Evolutionary conservation across 2,797 vertebrate species (phyloP).

Genomic region (Euthynnus affinis): DNA sequence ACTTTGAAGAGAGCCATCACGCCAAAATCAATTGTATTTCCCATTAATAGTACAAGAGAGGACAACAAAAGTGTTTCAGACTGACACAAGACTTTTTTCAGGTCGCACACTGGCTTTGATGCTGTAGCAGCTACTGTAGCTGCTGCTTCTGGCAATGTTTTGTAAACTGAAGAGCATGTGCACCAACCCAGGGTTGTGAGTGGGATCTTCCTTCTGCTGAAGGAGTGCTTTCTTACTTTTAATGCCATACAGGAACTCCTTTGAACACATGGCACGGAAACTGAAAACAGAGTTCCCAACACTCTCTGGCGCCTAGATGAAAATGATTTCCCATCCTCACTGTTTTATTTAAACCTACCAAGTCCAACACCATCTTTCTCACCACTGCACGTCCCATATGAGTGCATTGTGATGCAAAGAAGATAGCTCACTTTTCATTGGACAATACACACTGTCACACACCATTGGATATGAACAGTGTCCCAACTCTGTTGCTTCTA

Average conservation of each 20-base stretch:
- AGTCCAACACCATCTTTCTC: too few relatives aligned
- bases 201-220: constrained; percentile 24
- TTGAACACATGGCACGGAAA: constrained; percentile 27
- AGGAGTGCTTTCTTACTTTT: constrained; percentile 21
- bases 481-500: too few relatives aligned
- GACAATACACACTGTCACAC: too few relatives aligned
- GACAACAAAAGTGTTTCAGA: constrained; percentile 20
- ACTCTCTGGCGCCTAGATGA: constrained; percentile 13
- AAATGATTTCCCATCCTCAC: background rate
- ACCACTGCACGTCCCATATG: too few relatives aligned
- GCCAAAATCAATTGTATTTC: background rate
- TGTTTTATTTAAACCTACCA: too few relatives aligned
- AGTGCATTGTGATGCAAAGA: too few relatives aligned
- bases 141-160: constrained; percentile 43
- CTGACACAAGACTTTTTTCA: background rate
- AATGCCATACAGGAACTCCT: background rate
- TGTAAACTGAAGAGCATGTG: constrained; percentile 27
- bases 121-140: constrained; percentile 23
- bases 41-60: constrained; percentile 17
- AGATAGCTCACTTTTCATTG: too few relatives aligned
- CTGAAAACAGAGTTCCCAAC: constrained; percentile 19
- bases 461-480: too few relatives aligned
- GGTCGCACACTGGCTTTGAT: constrained; percentile 26
- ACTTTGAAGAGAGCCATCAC: constrained; percentile 6
- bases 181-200: constrained; percentile 33